Evolutionary conservation across 1,140 invertebrate genomes (phyloP), one percentile per base, ranked within the genome.

Genomic region (Galleria mellonella): DNA sequence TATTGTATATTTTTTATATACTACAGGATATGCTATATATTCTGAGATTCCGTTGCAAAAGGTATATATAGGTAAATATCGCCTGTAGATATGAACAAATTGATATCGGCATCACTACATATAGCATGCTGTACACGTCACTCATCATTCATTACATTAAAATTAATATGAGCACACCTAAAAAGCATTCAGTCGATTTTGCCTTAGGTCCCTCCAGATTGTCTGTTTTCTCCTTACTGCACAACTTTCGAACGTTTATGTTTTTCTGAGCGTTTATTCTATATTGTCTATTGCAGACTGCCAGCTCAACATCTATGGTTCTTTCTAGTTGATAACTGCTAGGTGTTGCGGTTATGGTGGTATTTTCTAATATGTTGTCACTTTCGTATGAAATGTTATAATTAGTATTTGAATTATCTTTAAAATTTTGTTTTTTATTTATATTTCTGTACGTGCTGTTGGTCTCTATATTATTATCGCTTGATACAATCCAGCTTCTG

Each of bases 251-350:
- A 9, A 40, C 50, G 39, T 56, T 54, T 41, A 43, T 32, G 43
- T 62, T 62, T 9, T 52, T 68, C 40, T 58, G 55, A 32, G 36
- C 51, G 47, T 69, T 73, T 39, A 78, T 61, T 51, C 59, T 58
- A 41, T 75, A 82, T 44, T 77, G 73, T 33, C 37, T 60, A 49
- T 82, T 78, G 53, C 66, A 82, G 41, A 78, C 56, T 47, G 32
- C 44, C 7, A 47, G 45, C 51, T 72, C 62, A 8, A 30, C 43
- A 48, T 52, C 57, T 31, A 51, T 15, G 12, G 12, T 23, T 32
- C 9, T 15, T 31, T 15, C 27, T 39, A 11, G 17, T 39, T 3
- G 17, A 23, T 1, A 28, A 39, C 23, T 28, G 17, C 10, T 9
- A 46, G 9, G 32, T 50, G 29, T 35, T 6, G 40, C 9, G 29